Evolutionary conservation across 2,797 vertebrate species (phyloP).

Genomic region (Tympanoctomys barrerae): DNA sequence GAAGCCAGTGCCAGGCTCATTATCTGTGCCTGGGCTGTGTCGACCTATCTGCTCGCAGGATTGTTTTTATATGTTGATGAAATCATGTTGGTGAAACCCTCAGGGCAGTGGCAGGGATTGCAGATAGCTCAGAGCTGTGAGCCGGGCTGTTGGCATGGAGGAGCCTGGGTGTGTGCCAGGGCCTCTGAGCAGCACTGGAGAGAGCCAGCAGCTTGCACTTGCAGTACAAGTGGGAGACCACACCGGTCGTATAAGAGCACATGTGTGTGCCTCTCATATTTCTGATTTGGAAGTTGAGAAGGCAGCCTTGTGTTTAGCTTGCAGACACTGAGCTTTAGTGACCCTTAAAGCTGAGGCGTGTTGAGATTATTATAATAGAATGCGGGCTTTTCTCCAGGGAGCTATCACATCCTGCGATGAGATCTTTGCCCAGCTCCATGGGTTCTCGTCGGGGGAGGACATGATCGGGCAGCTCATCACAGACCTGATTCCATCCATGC

Average conservation of each 20-base stretch:
- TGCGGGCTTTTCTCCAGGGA: slow-evolving; percentile 88
- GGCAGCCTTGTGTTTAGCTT: neutral
- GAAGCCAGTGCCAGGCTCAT: neutral
- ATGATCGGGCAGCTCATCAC: slow-evolving; percentile 90
- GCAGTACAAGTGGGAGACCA: no score
- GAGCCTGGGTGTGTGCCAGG: neutral
- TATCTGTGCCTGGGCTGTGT: neutral
- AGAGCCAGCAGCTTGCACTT: accelerated
- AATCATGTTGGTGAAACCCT: accelerated
- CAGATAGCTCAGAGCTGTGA: accelerated
- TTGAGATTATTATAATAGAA: neutral
- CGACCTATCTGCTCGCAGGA: accelerated
- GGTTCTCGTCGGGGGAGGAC: slow-evolving; percentile 90
- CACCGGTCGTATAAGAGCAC: neutral
- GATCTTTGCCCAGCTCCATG: slow-evolving; percentile 94
- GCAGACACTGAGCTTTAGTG: neutral
- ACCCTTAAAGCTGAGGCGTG: neutral
- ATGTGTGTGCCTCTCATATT: neutral
- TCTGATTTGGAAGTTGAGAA: neutral
- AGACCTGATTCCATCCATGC: slow-evolving; percentile 93
- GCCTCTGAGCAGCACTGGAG: accelerated
- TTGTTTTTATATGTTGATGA: neutral
- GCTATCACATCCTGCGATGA: slow-evolving; percentile 92
- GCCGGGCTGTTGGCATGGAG: accelerated
- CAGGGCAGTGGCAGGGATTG: accelerated